Evolutionary conservation across 2,888 invertebrate species (phyloP).

Genomic region (Lithophane semibrunnea): DNA sequence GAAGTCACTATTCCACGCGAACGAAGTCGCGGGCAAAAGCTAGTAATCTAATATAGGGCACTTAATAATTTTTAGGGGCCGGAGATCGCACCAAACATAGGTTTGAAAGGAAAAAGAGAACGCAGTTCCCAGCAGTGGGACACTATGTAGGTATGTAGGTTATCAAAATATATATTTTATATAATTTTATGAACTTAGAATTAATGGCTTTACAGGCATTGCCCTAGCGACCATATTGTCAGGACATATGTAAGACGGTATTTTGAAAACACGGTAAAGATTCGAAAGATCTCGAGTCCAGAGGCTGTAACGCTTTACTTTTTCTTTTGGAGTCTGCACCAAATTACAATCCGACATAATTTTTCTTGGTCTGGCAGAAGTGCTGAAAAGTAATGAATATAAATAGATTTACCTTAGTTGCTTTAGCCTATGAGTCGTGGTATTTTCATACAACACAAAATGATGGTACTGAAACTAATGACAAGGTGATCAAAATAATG

Average conservation of each 20-base stretch:
- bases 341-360: constrained; percentile 66
- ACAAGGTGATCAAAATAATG: no score
- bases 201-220: neutral
- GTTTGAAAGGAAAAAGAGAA: neutral
- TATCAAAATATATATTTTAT: neutral
- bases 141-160: neutral
- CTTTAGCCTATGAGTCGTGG: no score
- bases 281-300: constrained; percentile 81
- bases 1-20: no score
- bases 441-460: no score
- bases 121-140: neutral
- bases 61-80: neutral
- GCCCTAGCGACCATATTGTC: neutral
- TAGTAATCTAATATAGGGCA: no score
- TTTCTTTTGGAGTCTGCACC: constrained; percentile 58
- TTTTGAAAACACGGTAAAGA: constrained; percentile 80
- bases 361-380: constrained; percentile 61
- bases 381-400: constrained; percentile 59
- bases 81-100: neutral
- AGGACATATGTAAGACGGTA: constrained; percentile 75
- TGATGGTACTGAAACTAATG: no score
- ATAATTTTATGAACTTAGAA: neutral
- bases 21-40: no score
- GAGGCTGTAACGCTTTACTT: constrained; percentile 73
- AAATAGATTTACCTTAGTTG: no score